Evolutionary conservation across 2,797 vertebrate genomes (phyloP).

Genomic region (Bufotes viridis): DNA sequence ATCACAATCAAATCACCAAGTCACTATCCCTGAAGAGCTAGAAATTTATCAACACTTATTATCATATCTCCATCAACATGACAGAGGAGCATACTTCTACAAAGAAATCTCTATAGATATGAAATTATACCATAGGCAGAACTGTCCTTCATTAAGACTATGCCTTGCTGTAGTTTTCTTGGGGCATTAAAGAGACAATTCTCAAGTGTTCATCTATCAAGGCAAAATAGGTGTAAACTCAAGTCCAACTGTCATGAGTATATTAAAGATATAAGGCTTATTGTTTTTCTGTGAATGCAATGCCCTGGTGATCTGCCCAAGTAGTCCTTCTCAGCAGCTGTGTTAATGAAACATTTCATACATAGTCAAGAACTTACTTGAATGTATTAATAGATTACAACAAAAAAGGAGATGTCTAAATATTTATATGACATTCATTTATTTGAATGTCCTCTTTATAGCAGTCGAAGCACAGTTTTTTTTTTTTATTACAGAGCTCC

Average conservation of each 20-base stretch:
- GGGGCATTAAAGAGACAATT: constrained; percentile 7
- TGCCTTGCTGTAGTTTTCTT: background rate
- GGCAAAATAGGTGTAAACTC: constrained; percentile 7
- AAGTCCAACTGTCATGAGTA: background rate
- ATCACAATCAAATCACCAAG: background rate
- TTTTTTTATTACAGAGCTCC: no score
- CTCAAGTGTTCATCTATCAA: constrained; percentile 11
- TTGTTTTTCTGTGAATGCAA: constrained; percentile 14
- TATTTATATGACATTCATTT: no score
- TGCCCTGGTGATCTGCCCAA: background rate
- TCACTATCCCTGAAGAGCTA: background rate
- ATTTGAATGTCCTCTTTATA: no score
- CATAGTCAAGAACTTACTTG: no score
- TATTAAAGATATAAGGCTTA: background rate
- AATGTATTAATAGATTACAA: no score
- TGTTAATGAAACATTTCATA: background rate
- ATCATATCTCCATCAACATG: background rate
- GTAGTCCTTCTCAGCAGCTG: background rate
- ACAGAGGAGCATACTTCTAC: background rate
- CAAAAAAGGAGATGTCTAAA: no score
- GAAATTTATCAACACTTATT: background rate
- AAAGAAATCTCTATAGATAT: constrained; percentile 13
- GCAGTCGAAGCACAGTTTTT: no score
- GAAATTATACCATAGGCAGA: background rate
- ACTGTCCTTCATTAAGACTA: constrained; percentile 8